Percentiles rank a stretch among this genome's conserved stretches.
Evolutionary conservation across 2,113 vertebrate genomes (phyloP).

Genomic region (Galeopterus variegatus): DNA sequence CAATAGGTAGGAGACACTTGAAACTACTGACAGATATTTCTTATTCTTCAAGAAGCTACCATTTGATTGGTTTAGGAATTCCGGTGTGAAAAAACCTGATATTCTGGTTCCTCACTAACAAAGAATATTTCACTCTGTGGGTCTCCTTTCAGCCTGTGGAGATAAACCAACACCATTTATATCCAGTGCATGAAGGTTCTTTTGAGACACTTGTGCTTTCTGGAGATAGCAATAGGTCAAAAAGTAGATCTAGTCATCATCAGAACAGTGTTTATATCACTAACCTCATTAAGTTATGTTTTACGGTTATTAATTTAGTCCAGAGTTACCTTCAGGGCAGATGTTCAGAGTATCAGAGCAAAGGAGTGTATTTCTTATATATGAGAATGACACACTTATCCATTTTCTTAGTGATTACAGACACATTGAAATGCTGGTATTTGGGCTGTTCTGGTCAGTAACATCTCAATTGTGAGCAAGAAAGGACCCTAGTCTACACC

Average conservation of each 20-base stretch:
- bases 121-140: neutral
- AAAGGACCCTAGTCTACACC: no score
- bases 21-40: constrained; percentile 50
- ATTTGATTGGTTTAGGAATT: constrained; percentile 59
- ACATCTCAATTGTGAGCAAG: neutral
- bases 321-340: neutral
- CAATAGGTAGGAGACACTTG: constrained; percentile 52
- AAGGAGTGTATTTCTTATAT: neutral
- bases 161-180: constrained; percentile 64
- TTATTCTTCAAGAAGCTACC: constrained; percentile 23
- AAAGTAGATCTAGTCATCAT: neutral
- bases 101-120: constrained; percentile 82
- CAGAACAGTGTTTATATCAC: neutral
- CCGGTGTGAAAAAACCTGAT: constrained; percentile 84
- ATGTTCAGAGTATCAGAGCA: neutral
- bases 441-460: neutral
- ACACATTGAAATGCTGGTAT: neutral
- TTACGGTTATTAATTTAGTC: neutral
- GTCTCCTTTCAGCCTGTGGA: constrained; percentile 82
- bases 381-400: neutral
- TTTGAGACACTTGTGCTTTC: constrained; percentile 75
- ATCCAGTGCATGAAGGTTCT: constrained; percentile 78
- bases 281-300: neutral
- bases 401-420: neutral
- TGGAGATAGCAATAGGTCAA: constrained; percentile 27